Conservation (phyloP, 2,113 vertebrate species). For the Sapayoa aenigma region DNA sequence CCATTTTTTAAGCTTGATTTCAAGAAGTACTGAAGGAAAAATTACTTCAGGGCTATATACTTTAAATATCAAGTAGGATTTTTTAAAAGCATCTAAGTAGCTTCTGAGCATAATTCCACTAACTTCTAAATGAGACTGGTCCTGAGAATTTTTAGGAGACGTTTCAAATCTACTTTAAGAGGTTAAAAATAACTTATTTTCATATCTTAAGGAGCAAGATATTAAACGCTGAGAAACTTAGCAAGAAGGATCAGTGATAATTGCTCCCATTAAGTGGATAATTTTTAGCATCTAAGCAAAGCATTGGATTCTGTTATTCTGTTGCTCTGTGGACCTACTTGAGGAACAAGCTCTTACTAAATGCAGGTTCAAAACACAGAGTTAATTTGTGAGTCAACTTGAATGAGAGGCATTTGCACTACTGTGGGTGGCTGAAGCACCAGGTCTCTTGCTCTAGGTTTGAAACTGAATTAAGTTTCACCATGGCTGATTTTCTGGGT, state of each 20-base stretch:
- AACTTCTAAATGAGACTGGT: neutral
- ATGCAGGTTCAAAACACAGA: neutral
- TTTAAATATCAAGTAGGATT: neutral
- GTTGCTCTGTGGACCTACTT: neutral
- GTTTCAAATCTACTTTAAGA: neutral
- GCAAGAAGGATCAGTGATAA: neutral
- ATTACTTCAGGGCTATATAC: neutral
- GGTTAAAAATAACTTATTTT: slow-evolving; percentile 3
- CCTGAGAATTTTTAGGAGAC: neutral
- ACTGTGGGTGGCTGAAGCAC: neutral
- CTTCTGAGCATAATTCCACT: neutral
- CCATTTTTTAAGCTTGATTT: neutral
- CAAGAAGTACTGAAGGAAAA: neutral
- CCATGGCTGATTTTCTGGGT: neutral
- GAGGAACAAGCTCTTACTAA: neutral
- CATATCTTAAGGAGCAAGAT: neutral
- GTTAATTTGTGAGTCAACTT: neutral
- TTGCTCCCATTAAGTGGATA: neutral
- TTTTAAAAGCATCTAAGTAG: neutral
- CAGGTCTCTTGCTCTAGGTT: neutral
- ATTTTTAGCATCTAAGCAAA: slow-evolving; percentile 11
- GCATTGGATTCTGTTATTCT: neutral
- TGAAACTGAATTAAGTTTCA: neutral
- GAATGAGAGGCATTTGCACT: neutral
- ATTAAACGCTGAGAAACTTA: neutral